Percentiles rank a stretch among this genome's conserved stretches.
Conservation (phyloP, 2,797 vertebrate species). For the Mormyrus proboscirostris region DNA sequence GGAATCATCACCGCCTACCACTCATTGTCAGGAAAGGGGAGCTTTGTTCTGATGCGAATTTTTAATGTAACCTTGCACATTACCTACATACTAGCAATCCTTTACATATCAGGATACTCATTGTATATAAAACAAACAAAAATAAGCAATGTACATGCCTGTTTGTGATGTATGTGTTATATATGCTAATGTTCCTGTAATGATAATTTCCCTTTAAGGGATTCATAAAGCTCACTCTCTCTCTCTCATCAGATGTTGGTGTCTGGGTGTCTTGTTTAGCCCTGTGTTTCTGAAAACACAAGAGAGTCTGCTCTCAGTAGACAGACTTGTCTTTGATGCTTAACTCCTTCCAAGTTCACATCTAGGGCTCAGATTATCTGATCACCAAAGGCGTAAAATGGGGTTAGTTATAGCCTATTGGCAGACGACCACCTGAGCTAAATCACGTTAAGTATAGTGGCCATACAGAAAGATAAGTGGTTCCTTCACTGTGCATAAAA, state of each 20-base stretch:
- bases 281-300: background rate
- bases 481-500: background rate
- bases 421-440: background rate
- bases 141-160: background rate
- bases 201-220: background rate
- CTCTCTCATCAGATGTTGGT: background rate
- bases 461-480: background rate
- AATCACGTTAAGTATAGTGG: background rate
- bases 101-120: background rate
- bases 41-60: background rate
- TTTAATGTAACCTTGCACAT: background rate
- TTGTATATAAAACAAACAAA: background rate
- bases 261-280: background rate
- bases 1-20: background rate
- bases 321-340: background rate
- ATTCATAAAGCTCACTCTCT: background rate
- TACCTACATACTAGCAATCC: background rate
- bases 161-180: background rate
- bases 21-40: background rate
- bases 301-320: background rate
- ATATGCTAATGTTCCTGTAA: background rate
- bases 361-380: slow-evolving; percentile 14
- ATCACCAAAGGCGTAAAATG: slow-evolving; percentile 13
- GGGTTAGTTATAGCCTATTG: background rate
- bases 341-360: background rate